Evolutionary conservation across 2,888 invertebrate genomes (phyloP).

Genomic region (Lycophotia porphyrea): DNA sequence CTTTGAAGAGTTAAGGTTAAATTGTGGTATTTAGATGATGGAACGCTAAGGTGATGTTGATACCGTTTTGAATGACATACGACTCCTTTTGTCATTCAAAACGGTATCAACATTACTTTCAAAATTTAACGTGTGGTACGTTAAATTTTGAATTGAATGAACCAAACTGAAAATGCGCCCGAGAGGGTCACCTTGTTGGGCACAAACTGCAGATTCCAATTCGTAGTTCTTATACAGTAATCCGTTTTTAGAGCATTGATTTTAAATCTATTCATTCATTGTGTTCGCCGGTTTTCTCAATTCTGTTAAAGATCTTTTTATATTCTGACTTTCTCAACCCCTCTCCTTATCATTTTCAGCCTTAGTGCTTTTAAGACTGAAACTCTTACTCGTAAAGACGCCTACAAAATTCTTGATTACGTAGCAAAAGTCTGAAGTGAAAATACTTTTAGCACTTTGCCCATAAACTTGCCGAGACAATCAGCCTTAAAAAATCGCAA

Average conservation of each 20-base stretch:
- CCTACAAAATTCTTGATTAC: slow-evolving; percentile 48
- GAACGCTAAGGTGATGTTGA: too few relatives aligned
- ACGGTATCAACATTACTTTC: background rate
- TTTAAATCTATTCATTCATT: background rate
- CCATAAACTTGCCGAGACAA: slow-evolving; percentile 56
- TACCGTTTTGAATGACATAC: too few relatives aligned
- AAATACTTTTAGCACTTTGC: slow-evolving; percentile 49
- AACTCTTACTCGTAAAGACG: slow-evolving; percentile 34
- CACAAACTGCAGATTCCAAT: background rate
- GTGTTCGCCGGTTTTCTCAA: background rate
- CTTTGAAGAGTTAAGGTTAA: too few relatives aligned
- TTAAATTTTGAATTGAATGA: background rate
- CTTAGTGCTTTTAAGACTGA: slow-evolving; percentile 1
- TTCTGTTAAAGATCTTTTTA: slow-evolving; percentile 25
- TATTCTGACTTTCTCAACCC: background rate
- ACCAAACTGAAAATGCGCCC: too few relatives aligned
- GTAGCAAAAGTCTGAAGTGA: slow-evolving; percentile 37
- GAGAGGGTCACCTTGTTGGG: background rate
- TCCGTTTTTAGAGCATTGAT: background rate
- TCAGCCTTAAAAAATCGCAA: slow-evolving; percentile 62
- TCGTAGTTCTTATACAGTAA: background rate
- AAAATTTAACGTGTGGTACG: too few relatives aligned
- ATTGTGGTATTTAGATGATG: too few relatives aligned
- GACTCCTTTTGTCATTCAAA: too few relatives aligned
- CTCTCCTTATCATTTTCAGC: slow-evolving; percentile 21